These are phyloP conservation scores for Archilochus colubris DNA, from an alignment of 2,113 vertebrate genomes.

Conservation along the genomic window DNA sequence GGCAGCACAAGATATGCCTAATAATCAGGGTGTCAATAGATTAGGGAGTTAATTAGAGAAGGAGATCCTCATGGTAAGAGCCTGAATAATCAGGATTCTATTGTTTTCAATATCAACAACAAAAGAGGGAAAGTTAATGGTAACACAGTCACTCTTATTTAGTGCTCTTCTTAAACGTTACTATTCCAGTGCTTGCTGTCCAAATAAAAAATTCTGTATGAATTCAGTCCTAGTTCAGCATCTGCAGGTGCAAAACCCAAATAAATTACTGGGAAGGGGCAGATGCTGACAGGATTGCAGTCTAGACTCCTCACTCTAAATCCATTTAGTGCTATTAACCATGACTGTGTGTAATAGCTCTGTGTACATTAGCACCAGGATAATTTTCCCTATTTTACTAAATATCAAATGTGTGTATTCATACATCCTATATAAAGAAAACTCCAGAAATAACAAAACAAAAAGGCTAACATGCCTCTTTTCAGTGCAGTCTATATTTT, in stretches of 20 bases:
- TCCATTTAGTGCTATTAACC: slow-evolving; percentile 73
- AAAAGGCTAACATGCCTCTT: neutral
- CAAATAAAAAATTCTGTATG: slow-evolving; percentile 31
- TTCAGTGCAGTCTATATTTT: neutral
- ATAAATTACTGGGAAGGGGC: slow-evolving; percentile 65
- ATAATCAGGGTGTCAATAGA: slow-evolving; percentile 28
- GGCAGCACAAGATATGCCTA: neutral
- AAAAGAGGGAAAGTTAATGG: slow-evolving; percentile 20
- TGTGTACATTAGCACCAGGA: slow-evolving; percentile 58
- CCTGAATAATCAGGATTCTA: slow-evolving; percentile 23
- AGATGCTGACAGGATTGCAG: slow-evolving; percentile 69
- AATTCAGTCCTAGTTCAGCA: slow-evolving; percentile 43
- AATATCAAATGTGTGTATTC: slow-evolving; percentile 53
- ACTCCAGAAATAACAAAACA: neutral
- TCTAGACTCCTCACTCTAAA: slow-evolving; percentile 71
- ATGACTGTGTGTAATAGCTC: slow-evolving; percentile 69
- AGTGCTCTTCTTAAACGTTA: slow-evolving; percentile 19
- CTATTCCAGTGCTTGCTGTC: slow-evolving; percentile 3
- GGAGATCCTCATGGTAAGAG: neutral
- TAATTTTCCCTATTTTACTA: slow-evolving; percentile 62
- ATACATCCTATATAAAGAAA: slow-evolving; percentile 30
- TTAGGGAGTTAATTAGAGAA: slow-evolving; percentile 23
- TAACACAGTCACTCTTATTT: slow-evolving; percentile 1
- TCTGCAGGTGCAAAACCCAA: slow-evolving; percentile 68
- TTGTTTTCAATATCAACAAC: slow-evolving; percentile 28